Evolutionary conservation across 2,888 invertebrate genomes (phyloP).

Genomic region (Neocrepidodera transversa): DNA sequence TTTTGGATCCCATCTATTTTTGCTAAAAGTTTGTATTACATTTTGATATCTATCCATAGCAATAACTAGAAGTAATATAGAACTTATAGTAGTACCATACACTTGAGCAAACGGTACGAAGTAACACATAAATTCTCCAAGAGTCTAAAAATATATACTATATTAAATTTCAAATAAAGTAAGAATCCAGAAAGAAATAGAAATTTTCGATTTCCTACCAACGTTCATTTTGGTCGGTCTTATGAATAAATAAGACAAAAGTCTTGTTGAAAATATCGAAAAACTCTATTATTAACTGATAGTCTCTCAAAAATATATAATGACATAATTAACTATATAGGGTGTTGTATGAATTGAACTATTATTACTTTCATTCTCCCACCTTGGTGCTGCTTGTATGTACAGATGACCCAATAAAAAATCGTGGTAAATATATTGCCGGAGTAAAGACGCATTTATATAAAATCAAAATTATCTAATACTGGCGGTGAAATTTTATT

Average conservation of each 20-base stretch:
- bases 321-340: no score
- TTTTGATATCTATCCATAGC: constrained; percentile 66
- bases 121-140: constrained; percentile 62
- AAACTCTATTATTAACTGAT: no score
- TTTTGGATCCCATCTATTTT: constrained; percentile 60
- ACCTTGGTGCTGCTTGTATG: no score
- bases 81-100: constrained; percentile 62
- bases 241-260: neutral
- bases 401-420: no score
- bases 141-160: constrained; percentile 52
- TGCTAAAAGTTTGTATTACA: constrained; percentile 59
- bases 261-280: no score
- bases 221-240: neutral
- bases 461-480: no score
- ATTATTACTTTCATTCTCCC: no score
- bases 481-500: no score
- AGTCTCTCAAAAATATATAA: no score
- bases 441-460: no score
- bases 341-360: no score
- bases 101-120: constrained; percentile 63
- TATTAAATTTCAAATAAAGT: neutral
- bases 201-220: neutral
- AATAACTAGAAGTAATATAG: constrained; percentile 63
- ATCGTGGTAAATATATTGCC: no score
- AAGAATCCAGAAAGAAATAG: neutral